These are phyloP conservation scores for Laupala kohalensis DNA, from an alignment of 1,140 invertebrate genomes.

Conservation along the genomic window DNA sequence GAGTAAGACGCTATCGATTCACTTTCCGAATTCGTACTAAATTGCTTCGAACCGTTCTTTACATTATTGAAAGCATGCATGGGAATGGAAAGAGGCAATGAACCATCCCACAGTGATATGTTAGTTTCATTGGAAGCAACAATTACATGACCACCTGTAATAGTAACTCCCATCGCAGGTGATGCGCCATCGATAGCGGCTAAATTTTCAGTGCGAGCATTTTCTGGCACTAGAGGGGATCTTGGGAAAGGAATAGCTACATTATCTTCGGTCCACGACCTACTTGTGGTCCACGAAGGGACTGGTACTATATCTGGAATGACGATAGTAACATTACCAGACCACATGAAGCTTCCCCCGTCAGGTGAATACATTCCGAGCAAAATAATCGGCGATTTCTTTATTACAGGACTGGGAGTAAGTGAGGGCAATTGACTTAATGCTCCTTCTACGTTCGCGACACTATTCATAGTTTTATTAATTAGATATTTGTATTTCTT, in stretches of 20 bases:
- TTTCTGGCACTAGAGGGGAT: neutral
- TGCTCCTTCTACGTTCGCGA: neutral
- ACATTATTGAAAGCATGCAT: neutral
- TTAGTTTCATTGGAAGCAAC: neutral
- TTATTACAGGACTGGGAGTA: neutral
- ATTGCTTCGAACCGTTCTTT: neutral
- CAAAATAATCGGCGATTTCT: neutral
- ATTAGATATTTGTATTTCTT: neutral
- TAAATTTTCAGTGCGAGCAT: neutral
- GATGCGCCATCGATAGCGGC: neutral
- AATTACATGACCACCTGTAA: neutral
- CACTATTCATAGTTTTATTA: neutral
- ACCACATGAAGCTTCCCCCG: neutral
- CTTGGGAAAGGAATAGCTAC: neutral
- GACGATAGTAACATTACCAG: neutral
- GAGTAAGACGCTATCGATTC: neutral
- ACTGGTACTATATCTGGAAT: neutral
- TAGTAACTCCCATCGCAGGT: neutral
- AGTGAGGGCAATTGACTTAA: neutral
- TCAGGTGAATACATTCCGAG: neutral
- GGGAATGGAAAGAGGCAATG: neutral
- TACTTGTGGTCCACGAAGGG: neutral
- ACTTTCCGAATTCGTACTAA: neutral
- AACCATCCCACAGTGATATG: neutral
- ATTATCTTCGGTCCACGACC: neutral